These are phyloP conservation scores for Hydrochoerus hydrochaeris DNA, from an alignment of 2,113 vertebrate species.

Conservation along the genomic window DNA sequence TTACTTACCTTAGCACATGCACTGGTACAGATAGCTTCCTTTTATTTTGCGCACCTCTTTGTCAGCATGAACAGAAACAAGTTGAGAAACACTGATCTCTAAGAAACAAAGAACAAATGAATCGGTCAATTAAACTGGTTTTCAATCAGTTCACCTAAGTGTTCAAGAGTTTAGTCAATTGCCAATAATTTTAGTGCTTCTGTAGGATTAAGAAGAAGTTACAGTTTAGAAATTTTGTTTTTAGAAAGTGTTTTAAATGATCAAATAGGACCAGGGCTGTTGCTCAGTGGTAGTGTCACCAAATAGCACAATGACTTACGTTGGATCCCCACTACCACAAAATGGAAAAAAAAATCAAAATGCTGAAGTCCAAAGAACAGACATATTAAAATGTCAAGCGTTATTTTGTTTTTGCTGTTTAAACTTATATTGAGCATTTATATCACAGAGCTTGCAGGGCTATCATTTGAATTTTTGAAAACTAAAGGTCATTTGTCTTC, in stretches of 20 bases:
- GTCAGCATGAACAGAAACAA: not conserved
- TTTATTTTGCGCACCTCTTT: slow-evolving; percentile 7
- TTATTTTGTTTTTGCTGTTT: slow-evolving; percentile 35
- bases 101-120: not conserved
- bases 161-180: not conserved
- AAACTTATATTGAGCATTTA: slow-evolving; percentile 16
- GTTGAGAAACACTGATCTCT: not conserved
- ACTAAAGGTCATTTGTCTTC: slow-evolving; percentile 16
- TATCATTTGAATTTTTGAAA: slow-evolving; percentile 50
- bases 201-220: not conserved
- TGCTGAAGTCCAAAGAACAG: not conserved
- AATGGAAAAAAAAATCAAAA: not conserved
- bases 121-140: not conserved
- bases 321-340: not conserved
- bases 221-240: slow-evolving; percentile 23
- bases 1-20: not conserved
- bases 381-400: not conserved
- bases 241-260: not conserved
- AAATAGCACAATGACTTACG: not conserved
- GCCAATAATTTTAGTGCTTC: not conserved
- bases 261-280: not conserved
- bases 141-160: not conserved
- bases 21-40: not conserved
- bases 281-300: not conserved
- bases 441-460: not conserved